Evolutionary conservation across 2,113 vertebrate species (phyloP).

Genomic region (Rhagologus leucostigma): DNA sequence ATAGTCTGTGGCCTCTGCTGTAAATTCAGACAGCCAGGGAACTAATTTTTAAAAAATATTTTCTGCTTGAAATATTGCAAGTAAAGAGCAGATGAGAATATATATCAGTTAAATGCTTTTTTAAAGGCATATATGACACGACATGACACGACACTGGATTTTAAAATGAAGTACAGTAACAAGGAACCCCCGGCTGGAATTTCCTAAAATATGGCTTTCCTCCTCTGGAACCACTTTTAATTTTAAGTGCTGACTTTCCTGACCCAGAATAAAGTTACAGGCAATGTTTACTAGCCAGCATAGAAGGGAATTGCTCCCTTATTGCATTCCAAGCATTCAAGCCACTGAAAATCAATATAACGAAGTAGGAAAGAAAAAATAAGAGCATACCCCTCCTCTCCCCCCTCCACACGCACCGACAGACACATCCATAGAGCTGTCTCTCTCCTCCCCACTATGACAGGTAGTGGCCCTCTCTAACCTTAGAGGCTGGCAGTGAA

Average conservation of each 20-base stretch:
- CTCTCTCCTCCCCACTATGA: conserved; percentile 6
- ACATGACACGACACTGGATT: neutral
- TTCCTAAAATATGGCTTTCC: conserved; percentile 42
- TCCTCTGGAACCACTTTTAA: conserved; percentile 48
- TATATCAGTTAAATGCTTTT: conserved; percentile 55
- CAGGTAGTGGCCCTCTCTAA: conserved; percentile 15
- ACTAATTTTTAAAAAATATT: conserved; percentile 43
- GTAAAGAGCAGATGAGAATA: conserved; percentile 42
- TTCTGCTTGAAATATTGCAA: conserved; percentile 49
- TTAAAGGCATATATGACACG: conserved; percentile 16
- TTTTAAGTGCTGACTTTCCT: conserved; percentile 56
- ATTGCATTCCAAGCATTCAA: conserved; percentile 30
- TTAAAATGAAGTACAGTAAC: conserved; percentile 37
- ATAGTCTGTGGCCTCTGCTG: conserved; percentile 14
- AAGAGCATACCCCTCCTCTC: neutral
- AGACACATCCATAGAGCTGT: conserved; percentile 18
- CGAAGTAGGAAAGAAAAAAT: neutral
- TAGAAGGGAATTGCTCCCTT: conserved; percentile 33
- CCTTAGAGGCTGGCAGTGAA: conserved; percentile 22
- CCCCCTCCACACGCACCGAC: neutral
- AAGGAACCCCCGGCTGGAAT: conserved; percentile 17
- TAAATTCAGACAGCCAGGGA: conserved; percentile 23
- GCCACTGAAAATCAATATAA: conserved; percentile 51
- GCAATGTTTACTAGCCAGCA: conserved; percentile 37
- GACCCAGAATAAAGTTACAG: conserved; percentile 57